Conservation (phyloP, 2,797 vertebrate genomes). For the Silurus aristotelis region DNA sequence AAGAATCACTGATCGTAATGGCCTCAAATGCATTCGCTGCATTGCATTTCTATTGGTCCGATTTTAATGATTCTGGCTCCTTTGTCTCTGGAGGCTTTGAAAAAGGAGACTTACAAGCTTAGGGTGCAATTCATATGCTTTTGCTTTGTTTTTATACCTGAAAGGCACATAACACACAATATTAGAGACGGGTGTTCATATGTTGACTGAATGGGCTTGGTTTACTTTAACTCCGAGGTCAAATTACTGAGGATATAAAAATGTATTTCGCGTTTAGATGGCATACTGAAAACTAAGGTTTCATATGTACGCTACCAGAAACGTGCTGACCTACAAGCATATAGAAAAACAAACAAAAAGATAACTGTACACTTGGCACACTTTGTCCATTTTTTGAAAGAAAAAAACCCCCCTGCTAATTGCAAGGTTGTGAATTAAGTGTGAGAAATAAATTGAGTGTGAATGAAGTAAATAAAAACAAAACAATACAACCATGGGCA, state of each 20-base stretch:
- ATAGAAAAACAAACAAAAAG: not conserved
- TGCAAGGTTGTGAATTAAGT: not conserved
- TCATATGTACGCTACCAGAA: not conserved
- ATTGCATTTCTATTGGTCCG: slow-evolving; percentile 23
- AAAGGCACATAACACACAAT: not conserved
- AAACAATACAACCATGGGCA: not conserved
- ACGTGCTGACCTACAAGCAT: not conserved
- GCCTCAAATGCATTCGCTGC: slow-evolving; percentile 3
- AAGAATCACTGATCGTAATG: slow-evolving; percentile 18
- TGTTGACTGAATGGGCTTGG: not conserved
- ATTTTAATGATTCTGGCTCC: not conserved
- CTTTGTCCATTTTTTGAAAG: not conserved
- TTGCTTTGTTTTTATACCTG: not conserved
- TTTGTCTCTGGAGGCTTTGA: not conserved
- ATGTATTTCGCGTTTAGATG: not conserved
- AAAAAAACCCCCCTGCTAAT: not conserved
- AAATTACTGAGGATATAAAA: not conserved
- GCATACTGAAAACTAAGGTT: not conserved
- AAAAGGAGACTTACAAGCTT: not conserved
- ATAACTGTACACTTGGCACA: too few species aligned
- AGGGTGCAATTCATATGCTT: not conserved
- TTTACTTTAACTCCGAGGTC: not conserved
- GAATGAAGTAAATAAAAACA: not conserved
- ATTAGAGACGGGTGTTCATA: not conserved
- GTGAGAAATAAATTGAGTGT: not conserved